Conservation (phyloP, 2,797 vertebrate genomes). For the Vireo griseus region DNA sequence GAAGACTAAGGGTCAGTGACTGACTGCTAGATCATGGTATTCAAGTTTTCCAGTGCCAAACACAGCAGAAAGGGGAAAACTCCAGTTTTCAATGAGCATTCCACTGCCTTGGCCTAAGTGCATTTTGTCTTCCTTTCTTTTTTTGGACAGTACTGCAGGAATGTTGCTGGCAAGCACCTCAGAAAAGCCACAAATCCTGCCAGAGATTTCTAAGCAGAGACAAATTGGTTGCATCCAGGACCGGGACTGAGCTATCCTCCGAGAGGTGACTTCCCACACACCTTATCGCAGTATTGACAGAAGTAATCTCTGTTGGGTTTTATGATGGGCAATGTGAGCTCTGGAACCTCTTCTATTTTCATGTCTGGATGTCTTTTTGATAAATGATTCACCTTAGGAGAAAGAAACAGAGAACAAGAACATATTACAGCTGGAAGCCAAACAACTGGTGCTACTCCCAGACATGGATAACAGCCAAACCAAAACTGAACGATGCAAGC, state of each 20-base stretch:
- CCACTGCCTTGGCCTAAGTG: background rate
- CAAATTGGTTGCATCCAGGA: background rate
- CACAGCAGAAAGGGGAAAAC: background rate
- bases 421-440: background rate
- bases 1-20: background rate
- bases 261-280: conserved; percentile 37
- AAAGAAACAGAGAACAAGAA: background rate
- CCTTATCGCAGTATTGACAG: conserved; percentile 99
- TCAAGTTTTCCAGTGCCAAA: background rate
- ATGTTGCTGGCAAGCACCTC: background rate
- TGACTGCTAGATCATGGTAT: background rate
- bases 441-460: background rate
- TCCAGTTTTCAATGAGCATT: background rate
- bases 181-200: background rate
- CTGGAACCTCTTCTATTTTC: conserved; percentile 97
- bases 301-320: conserved; percentile 99
- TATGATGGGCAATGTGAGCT: conserved; percentile 96
- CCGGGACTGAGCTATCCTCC: background rate
- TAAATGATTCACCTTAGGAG: conserved; percentile 93
- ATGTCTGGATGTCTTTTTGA: conserved; percentile 98
- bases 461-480: background rate
- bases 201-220: background rate
- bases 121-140: background rate
- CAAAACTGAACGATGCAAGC: background rate
- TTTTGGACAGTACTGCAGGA: background rate